These are phyloP conservation scores for Actinia equina DNA, from an alignment of 64 coral and sea anemone species.

Conservation along the genomic window DNA sequence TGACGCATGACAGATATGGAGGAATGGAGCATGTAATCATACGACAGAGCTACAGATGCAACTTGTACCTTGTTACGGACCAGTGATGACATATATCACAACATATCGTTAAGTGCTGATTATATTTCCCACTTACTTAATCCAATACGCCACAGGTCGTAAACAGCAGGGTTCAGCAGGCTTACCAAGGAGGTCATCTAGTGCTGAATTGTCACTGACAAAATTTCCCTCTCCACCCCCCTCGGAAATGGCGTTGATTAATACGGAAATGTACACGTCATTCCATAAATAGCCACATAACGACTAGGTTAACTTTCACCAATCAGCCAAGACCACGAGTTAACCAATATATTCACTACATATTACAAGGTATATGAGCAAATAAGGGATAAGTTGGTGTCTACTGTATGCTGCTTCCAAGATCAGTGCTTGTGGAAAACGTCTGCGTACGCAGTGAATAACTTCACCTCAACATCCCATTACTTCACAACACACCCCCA, in stretches of 20 bases:
- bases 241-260: background rate
- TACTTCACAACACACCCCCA: background rate
- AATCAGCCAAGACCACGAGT: background rate
- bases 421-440: background rate
- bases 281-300: background rate
- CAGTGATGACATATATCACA: no score
- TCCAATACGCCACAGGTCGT: background rate
- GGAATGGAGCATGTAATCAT: no score
- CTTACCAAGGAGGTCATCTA: background rate
- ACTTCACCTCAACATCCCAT: background rate
- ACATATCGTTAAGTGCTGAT: no score
- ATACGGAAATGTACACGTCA: constrained; percentile 7
- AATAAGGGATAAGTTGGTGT: background rate
- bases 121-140: background rate
- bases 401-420: background rate
- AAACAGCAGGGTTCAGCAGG: no score
- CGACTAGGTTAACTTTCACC: background rate
- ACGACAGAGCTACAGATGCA: no score
- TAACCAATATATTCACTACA: background rate
- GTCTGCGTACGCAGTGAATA: background rate
- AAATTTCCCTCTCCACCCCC: background rate
- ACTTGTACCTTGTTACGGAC: no score
- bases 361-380: background rate
- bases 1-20: no score
- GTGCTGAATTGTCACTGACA: background rate